Percentiles rank a stretch among this genome's conserved stretches.
Conservation (phyloP, 2,113 vertebrate genomes). For the Rostratula benghalensis region DNA sequence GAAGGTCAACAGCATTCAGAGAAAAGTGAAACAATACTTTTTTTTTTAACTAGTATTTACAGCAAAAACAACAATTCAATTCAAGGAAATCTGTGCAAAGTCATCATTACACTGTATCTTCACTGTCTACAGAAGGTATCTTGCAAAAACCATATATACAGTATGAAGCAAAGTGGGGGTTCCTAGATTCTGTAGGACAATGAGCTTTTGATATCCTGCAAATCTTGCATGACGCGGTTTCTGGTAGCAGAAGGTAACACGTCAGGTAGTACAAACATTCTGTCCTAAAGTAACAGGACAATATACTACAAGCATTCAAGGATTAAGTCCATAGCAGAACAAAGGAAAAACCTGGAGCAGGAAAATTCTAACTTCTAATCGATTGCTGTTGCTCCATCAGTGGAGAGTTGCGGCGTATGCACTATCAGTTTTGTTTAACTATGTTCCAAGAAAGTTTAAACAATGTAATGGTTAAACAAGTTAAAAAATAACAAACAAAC, state of each 20-base stretch:
- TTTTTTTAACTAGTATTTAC: background rate
- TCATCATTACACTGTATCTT: background rate
- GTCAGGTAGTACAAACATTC: background rate
- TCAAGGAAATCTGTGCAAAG: background rate
- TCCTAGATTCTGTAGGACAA: background rate
- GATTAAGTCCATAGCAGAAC: background rate
- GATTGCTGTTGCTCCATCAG: conserved; percentile 38
- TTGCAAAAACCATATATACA: background rate
- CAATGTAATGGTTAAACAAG: conserved; percentile 53
- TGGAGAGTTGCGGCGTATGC: background rate
- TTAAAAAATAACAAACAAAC: background rate
- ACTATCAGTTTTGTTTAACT: conserved; percentile 52
- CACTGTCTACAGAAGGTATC: background rate
- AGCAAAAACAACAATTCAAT: background rate
- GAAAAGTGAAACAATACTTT: background rate
- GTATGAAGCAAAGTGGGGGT: background rate
- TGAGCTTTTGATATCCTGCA: background rate
- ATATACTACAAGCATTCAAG: background rate
- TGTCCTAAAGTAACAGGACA: background rate
- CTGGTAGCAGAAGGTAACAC: background rate
- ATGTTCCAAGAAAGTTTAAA: conserved; percentile 39
- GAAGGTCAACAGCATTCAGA: background rate
- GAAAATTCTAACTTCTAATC: conserved; percentile 16
- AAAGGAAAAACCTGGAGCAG: background rate
- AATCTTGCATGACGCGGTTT: background rate